These are phyloP conservation scores for Catharus ustulatus DNA, from an alignment of 2,797 vertebrate genomes.

Conservation along the genomic window DNA sequence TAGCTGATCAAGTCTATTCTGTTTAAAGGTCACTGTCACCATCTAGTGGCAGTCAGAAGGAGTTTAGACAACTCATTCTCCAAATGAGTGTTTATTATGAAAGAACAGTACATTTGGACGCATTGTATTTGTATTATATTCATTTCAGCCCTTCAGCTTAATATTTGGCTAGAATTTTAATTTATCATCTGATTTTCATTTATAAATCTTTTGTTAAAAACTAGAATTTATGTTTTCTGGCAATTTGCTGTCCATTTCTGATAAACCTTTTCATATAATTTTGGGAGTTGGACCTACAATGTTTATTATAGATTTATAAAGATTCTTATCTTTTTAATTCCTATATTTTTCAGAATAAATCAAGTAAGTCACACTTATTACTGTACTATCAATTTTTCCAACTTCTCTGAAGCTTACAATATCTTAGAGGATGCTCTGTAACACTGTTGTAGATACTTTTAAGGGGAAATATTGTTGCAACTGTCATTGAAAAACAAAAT, in stretches of 20 bases:
- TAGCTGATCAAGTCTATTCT: neutral
- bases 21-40: constrained; percentile 11
- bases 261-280: neutral
- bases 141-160: neutral
- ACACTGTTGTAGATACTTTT: neutral
- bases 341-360: neutral
- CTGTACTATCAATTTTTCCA: neutral
- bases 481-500: neutral
- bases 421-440: neutral
- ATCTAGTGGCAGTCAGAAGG: constrained; percentile 30
- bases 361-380: neutral
- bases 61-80: neutral
- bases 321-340: neutral
- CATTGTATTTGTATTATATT: too few relatives aligned
- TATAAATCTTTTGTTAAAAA: neutral
- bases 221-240: neutral
- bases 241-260: neutral
- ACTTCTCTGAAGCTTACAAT: neutral
- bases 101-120: neutral
- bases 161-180: neutral
- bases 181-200: neutral
- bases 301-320: neutral
- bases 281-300: neutral
- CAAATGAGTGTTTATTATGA: neutral
- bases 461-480: neutral